Conservation (phyloP, 1,140 invertebrate genomes). For the Pseudomyrmex dendroicus region DNA sequence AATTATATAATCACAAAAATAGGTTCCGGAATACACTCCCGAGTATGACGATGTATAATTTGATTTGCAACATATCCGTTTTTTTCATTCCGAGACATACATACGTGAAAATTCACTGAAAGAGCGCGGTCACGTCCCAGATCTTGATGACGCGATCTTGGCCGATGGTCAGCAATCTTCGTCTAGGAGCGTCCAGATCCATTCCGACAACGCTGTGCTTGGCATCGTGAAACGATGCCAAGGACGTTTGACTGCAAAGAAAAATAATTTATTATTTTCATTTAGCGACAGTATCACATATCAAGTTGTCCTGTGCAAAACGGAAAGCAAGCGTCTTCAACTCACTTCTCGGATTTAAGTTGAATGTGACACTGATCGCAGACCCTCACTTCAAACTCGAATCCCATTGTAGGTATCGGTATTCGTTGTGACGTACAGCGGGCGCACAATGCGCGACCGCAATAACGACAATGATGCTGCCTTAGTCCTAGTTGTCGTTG, state of each 20-base stretch:
- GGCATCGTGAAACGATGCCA: slow-evolving; percentile 97
- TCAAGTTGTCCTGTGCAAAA: too few relatives aligned
- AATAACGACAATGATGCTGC: slow-evolving; percentile 96
- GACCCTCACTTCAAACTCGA: slow-evolving; percentile 98
- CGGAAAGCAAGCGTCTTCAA: slow-evolving; percentile 66
- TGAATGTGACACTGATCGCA: slow-evolving; percentile 96
- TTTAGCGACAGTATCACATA: neutral
- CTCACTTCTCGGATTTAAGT: slow-evolving; percentile 94
- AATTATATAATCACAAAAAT: slow-evolving; percentile 76
- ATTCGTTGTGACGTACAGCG: slow-evolving; percentile 95
- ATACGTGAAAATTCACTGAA: slow-evolving; percentile 80
- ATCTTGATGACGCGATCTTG: slow-evolving; percentile 98
- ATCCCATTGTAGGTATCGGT: slow-evolving; percentile 97
- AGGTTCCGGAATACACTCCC: slow-evolving; percentile 65
- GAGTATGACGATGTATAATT: slow-evolving; percentile 65
- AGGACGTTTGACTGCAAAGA: slow-evolving; percentile 90
- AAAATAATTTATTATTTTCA: neutral
- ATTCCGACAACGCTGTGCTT: slow-evolving; percentile 96
- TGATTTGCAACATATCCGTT: slow-evolving; percentile 64
- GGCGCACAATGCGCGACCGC: slow-evolving; percentile 97
- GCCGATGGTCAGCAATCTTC: slow-evolving; percentile 95
- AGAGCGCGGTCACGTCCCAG: slow-evolving; percentile 89
- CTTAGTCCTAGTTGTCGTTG: slow-evolving; percentile 95
- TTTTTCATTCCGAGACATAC: slow-evolving; percentile 35
- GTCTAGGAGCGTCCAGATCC: slow-evolving; percentile 94